Evolutionary conservation across 2,888 invertebrate species (phyloP), one percentile per base, ranked within the genome.

Genomic region (Hypsopygia costalis): DNA sequence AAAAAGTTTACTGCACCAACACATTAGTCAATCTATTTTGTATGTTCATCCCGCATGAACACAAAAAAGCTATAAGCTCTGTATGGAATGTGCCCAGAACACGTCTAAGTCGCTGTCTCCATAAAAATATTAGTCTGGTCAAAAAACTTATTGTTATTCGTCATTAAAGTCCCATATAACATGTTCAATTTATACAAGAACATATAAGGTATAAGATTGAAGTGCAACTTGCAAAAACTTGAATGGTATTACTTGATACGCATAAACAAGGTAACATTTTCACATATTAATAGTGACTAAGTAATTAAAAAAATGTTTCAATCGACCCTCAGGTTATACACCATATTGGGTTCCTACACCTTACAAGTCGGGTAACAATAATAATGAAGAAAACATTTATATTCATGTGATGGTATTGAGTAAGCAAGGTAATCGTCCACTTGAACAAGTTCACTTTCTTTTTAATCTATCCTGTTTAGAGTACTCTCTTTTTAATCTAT

Each of bases 181-280:
- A 25, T 25, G 25, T 3, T 16, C 16, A 16, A 16, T 2, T 25
- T 25, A 25, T 5, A 16, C 25, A 7, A 4, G 25, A 3, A 8
- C 25, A 7, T 4, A 25, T 25, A 25, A 25, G 25, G 25, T 6
- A 16, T 16, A 25, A n/a, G 25, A 25, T 25, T 25, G 25, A 25
- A 25, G 25, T 2, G 25, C 25, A 25, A 25, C 6, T 25, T 8
- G 25, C 7, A 25, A 25, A 25, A 25, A 25, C 25, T 25, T 25
- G 25, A 25, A 25, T 25, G 6, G 6, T 25, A 25, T 25, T 8
- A 25, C 25, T 25, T 25, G 25, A 16, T 28, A 28, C 6, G 10
- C 20, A 9, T 9, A 20, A 21, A 36, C 36, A 36, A 20, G 16
- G 29, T 7, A 10, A 29, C 29, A 36, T 36, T 36, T 36, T 29